Evolutionary conservation across 2,888 invertebrate species (phyloP).

Genomic region (Nymphalis polychloros): DNA sequence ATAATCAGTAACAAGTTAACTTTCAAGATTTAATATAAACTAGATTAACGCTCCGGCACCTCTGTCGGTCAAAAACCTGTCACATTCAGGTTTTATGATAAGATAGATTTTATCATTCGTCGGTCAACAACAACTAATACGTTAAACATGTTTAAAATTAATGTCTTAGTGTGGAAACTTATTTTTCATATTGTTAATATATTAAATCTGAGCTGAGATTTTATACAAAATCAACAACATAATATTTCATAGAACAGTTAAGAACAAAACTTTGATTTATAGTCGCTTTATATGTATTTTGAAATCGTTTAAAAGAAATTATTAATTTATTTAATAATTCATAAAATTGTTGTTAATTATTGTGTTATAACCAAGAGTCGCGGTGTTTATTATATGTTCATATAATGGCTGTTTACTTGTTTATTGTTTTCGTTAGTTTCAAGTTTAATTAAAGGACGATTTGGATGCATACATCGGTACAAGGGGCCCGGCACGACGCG

Average conservation of each 20-base stretch:
- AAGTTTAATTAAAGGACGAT: slow-evolving; percentile 34
- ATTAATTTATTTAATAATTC: too few relatives aligned
- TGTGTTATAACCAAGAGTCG: neutral
- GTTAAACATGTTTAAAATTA: neutral
- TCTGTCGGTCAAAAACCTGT: slow-evolving; percentile 11
- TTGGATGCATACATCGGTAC: slow-evolving; percentile 13
- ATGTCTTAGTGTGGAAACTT: neutral
- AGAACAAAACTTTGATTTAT: too few relatives aligned
- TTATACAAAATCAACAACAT: too few relatives aligned
- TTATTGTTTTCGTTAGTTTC: slow-evolving; percentile 24
- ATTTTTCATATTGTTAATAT: neutral
- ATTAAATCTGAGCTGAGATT: neutral
- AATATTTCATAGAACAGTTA: too few relatives aligned
- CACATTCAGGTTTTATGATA: slow-evolving; percentile 12
- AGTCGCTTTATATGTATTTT: too few relatives aligned
- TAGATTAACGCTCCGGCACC: slow-evolving; percentile 7
- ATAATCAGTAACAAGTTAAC: neutral
- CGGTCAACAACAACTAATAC: slow-evolving; percentile 11
- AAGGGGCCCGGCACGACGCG: slow-evolving; percentile 4
- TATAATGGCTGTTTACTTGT: slow-evolving; percentile 4
- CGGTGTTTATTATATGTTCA: neutral
- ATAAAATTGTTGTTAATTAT: too few relatives aligned
- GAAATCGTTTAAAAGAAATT: too few relatives aligned
- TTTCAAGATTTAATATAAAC: neutral
- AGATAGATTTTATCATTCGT: slow-evolving; percentile 11